Percentiles rank a stretch among this genome's conserved stretches.
Conservation (phyloP, 2,797 vertebrate species). For the Gobio occitaniae region DNA sequence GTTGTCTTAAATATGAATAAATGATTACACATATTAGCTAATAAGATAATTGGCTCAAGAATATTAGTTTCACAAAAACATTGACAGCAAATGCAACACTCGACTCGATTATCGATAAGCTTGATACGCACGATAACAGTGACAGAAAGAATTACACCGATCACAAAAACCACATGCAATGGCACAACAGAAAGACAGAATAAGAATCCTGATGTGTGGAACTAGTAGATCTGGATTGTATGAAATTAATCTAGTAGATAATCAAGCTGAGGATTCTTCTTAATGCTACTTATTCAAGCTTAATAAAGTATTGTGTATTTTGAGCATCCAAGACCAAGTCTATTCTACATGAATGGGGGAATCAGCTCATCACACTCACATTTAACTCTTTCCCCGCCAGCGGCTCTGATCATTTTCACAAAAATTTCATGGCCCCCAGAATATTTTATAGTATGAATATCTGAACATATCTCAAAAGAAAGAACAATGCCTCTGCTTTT, state of each 20-base stretch:
- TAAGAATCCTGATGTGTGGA: conserved; percentile 62
- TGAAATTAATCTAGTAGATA: not conserved
- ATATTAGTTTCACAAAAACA: conserved; percentile 15
- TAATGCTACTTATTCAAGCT: not conserved
- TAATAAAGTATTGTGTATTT: not conserved
- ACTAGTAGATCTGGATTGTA: not conserved
- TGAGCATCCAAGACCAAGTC: not conserved
- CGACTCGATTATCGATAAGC: conserved; percentile 1
- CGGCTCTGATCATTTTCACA: not conserved
- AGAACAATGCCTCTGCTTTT: too few species aligned
- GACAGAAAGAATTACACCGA: conserved; percentile 2
- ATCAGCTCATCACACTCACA: not conserved
- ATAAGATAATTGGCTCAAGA: not conserved
- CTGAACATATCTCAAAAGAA: not conserved
- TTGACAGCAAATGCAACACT: conserved; percentile 20
- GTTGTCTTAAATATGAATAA: not conserved
- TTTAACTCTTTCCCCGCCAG: not conserved
- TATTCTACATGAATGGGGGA: not conserved
- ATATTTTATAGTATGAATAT: not conserved
- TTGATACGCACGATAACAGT: conserved; percentile 15
- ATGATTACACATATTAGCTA: not conserved
- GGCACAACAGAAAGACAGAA: conserved; percentile 44
- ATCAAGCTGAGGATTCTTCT: not conserved
- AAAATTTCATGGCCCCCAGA: not conserved
- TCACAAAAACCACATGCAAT: conserved; percentile 50